phyloP scores from a whole-genome alignment of 2,113 vertebrate species.

The western clawed frog (Xenopus tropicalis) region UCB_Xtro_10.0 CM004445.2:98449501-98450000 shows the following conservation, averaged over 20 bases:
- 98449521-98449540: not conserved
- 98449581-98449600: not conserved
- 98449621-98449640: not conserved
- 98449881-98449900: too few relatives aligned
- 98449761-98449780: slow-evolving; percentile 21
- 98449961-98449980: too few relatives aligned
- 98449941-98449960: too few relatives aligned
- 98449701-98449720: not conserved
- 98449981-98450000: too few relatives aligned
- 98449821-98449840: not conserved
- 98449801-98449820: slow-evolving; percentile 17
- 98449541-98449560: not conserved
- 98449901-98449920: too few relatives aligned
- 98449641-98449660: not conserved
- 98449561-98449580: not conserved
- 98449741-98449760: slow-evolving; percentile 9
- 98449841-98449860: slow-evolving; percentile 5
- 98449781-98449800: slow-evolving; percentile 5
- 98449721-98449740: slow-evolving; percentile 4
- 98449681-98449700: not conserved
- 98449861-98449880: not conserved
- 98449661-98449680: not conserved
- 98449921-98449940: too few relatives aligned
- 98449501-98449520: not conserved
- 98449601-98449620: not conserved